Conservation (phyloP, 1,140 invertebrate genomes). For the Ceratina australensis region DNA sequence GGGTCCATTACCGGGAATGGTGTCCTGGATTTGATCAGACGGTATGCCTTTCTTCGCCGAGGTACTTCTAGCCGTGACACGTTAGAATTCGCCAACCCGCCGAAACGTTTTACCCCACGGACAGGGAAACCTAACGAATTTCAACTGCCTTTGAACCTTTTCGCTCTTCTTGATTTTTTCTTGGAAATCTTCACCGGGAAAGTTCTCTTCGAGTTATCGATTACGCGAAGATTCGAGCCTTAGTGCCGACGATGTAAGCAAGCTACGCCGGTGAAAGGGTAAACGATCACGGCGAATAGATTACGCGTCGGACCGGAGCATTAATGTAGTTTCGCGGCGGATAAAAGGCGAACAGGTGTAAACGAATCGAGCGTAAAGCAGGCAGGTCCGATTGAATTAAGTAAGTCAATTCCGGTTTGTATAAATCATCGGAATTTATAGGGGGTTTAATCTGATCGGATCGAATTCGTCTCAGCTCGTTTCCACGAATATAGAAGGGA, state of each 20-base stretch:
- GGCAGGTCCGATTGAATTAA: background rate
- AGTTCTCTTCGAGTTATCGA: background rate
- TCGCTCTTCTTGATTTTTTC: background rate
- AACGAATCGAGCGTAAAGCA: background rate
- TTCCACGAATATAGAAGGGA: constrained; percentile 11
- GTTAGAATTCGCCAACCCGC: constrained; percentile 4
- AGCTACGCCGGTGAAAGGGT: too few species aligned
- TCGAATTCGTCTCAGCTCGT: constrained; percentile 29
- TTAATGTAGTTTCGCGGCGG: background rate
- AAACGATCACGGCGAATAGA: background rate
- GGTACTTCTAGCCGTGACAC: background rate
- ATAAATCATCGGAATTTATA: constrained; percentile 40
- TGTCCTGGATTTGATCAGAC: constrained; percentile 45
- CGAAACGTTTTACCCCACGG: constrained; percentile 6
- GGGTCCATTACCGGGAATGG: constrained; percentile 40
- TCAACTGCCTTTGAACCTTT: background rate
- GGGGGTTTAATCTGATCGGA: constrained; percentile 8
- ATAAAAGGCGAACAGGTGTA: background rate
- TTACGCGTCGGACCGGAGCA: background rate
- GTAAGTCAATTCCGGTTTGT: constrained; percentile 18
- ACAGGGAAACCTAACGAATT: constrained; percentile 26
- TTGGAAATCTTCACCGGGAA: background rate
- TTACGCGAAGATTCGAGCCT: background rate
- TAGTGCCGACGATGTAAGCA: too few species aligned
- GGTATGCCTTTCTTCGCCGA: background rate